Conservation (phyloP, 1,140 invertebrate genomes). For the Nymphalis io region DNA sequence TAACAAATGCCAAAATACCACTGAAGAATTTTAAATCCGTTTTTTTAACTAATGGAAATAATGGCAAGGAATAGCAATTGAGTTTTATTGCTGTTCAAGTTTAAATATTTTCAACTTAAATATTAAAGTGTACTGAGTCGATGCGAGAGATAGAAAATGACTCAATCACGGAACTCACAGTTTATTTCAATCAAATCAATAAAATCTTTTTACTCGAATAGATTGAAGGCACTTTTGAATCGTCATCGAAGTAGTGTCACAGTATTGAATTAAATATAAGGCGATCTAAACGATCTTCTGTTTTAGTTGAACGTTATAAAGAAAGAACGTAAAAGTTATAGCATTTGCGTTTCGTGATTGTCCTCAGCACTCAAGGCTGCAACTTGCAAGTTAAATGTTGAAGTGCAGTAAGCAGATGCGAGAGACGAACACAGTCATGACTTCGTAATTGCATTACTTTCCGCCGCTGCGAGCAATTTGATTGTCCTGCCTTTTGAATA, state of each 20-base stretch:
- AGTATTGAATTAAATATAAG: too few relatives aligned
- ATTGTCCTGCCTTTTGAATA: not conserved
- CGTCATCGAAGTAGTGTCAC: too few relatives aligned
- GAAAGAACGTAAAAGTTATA: not conserved
- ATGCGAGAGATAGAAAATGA: too few relatives aligned
- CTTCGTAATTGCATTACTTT: conserved; percentile 28
- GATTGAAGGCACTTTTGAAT: too few relatives aligned
- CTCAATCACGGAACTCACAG: too few relatives aligned
- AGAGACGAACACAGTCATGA: conserved; percentile 11
- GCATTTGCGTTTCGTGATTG: conserved; percentile 3
- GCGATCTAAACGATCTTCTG: too few relatives aligned
- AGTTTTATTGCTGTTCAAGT: not conserved
- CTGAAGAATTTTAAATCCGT: not conserved
- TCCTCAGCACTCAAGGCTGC: conserved; percentile 11
- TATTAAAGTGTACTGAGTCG: not conserved
- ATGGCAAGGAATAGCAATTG: not conserved
- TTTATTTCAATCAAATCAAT: too few relatives aligned
- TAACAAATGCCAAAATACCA: too few relatives aligned
- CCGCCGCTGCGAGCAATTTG: not conserved
- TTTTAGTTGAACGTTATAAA: not conserved
- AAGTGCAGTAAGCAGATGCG: conserved; percentile 10
- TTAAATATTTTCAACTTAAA: not conserved
- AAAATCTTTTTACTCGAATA: too few relatives aligned
- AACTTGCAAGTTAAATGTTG: conserved; percentile 9
- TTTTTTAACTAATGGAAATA: not conserved